Conservation (phyloP, 2,888 invertebrate genomes). For the Ornithoptera priamus region DNA sequence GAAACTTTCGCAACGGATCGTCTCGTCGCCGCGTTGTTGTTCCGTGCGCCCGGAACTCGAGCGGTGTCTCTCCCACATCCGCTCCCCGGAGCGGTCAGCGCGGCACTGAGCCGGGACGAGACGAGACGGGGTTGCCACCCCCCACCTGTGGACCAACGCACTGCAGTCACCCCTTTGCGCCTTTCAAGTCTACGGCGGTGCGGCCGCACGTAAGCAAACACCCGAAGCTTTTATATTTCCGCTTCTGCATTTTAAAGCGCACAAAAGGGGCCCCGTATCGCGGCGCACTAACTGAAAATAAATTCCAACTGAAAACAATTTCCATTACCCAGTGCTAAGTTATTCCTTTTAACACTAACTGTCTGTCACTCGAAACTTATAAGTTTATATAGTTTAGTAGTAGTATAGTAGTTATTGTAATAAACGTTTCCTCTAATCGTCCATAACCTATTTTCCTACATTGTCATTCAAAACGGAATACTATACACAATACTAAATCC, state of each 20-base stretch:
- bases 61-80: constrained; percentile 38
- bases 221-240: constrained; percentile 10
- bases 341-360: too few relatives aligned
- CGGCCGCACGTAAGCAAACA: constrained; percentile 31
- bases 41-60: constrained; percentile 18
- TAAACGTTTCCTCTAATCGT: too few relatives aligned
- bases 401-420: too few relatives aligned
- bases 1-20: constrained; percentile 2
- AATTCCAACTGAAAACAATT: too few relatives aligned
- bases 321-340: too few relatives aligned
- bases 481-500: too few relatives aligned
- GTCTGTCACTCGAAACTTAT: too few relatives aligned
- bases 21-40: constrained; percentile 11
- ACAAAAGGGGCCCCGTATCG: too few relatives aligned
- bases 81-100: constrained; percentile 43
- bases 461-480: too few relatives aligned
- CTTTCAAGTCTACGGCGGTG: constrained; percentile 53
- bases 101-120: constrained; percentile 38
- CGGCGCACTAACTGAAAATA: too few relatives aligned
- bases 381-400: too few relatives aligned
- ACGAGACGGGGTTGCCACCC: constrained; percentile 46
- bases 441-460: too few relatives aligned
- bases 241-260: constrained; percentile 1
- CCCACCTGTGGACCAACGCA: constrained; percentile 76
- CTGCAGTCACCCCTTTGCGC: constrained; percentile 71